Conservation (phyloP, 2,797 vertebrate genomes). For the Catharus ustulatus region DNA sequence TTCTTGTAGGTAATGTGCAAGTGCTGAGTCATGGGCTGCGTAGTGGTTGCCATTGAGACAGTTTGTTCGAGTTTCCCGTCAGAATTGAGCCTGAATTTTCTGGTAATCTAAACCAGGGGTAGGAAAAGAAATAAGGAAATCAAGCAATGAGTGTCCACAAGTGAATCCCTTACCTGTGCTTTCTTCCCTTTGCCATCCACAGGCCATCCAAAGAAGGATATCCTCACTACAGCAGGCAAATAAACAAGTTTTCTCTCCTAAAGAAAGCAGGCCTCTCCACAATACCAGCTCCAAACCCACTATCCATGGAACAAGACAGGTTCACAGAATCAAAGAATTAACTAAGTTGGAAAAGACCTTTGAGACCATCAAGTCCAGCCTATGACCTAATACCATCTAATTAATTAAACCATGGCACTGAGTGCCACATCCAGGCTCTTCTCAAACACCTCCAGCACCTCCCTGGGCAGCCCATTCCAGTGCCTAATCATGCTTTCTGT, state of each 20-base stretch:
- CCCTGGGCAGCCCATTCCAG: neutral
- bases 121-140: neutral
- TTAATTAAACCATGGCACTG: neutral
- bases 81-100: constrained; percentile 87
- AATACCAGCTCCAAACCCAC: neutral
- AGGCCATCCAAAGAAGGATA: neutral
- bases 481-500: fast-evolving
- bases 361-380: neutral
- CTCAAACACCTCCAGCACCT: neutral
- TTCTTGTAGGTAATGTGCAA: constrained; percentile 89
- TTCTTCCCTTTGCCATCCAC: neutral
- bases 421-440: neutral
- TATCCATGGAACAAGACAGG: neutral
- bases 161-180: neutral
- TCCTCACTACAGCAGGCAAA: fast-evolving
- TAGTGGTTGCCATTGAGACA: constrained; percentile 91
- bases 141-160: neutral
- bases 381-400: neutral
- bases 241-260: neutral
- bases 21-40: constrained; percentile 89
- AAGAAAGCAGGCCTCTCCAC: neutral
- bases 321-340: neutral
- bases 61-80: constrained; percentile 95
- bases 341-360: neutral
- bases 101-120: constrained; percentile 79